These are phyloP conservation scores for Cataglyphis livida DNA, from an alignment of 2,888 invertebrate species.

Conservation along the genomic window DNA sequence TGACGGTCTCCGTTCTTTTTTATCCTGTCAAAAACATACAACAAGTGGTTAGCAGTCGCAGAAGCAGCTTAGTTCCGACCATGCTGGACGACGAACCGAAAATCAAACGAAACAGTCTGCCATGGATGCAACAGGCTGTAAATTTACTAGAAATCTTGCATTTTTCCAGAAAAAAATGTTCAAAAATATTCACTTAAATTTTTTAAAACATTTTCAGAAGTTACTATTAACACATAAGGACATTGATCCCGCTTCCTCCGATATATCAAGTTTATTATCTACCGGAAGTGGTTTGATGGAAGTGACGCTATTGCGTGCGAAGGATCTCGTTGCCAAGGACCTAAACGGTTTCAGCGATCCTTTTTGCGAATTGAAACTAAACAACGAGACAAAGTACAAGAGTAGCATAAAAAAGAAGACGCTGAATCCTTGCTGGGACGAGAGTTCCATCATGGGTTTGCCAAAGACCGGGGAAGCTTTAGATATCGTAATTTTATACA, in stretches of 20 bases:
- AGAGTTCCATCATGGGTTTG: constrained; percentile 86
- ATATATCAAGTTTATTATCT: constrained; percentile 83
- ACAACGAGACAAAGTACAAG: constrained; percentile 86
- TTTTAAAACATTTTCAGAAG: constrained; percentile 77
- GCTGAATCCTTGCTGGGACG: constrained; percentile 87
- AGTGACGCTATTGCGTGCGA: constrained; percentile 85
- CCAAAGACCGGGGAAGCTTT: constrained; percentile 85
- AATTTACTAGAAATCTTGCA: constrained; percentile 71
- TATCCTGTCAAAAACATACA: constrained; percentile 85
- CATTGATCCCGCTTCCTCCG: constrained; percentile 79
- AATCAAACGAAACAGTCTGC: constrained; percentile 83
- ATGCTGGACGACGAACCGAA: constrained; percentile 80
- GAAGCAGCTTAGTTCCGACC: constrained; percentile 77
- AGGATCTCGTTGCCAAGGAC: constrained; percentile 86
- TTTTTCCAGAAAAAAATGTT: constrained; percentile 39
- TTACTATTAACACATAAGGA: constrained; percentile 81
- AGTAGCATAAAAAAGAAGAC: constrained; percentile 87
- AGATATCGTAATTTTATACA: constrained; percentile 84
- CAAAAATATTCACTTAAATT: neutral
- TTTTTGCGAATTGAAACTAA: constrained; percentile 86
- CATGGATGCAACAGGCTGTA: constrained; percentile 84
- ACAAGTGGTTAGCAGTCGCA: constrained; percentile 76
- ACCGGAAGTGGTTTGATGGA: constrained; percentile 86
- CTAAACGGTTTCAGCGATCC: constrained; percentile 87
- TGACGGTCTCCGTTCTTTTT: constrained; percentile 86